phyloP scores from a whole-genome alignment of 2,888 invertebrate genomes.

The Drosophila atripex region DNA sequence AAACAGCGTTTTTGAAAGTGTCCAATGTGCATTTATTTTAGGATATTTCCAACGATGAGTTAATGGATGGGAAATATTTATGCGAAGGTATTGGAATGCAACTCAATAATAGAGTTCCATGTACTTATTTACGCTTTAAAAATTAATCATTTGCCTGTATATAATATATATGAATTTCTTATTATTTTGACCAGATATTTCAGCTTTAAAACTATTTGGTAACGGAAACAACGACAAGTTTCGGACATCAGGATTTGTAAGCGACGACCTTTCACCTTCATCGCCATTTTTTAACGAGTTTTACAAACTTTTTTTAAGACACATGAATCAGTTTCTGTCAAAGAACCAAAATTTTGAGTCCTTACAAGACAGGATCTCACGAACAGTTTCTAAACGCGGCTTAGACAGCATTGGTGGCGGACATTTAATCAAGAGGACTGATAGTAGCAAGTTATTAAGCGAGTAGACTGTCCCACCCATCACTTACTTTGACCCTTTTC shows the following conservation, averaged over 20 bases:
- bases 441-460: constrained; percentile 32
- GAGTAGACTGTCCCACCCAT: constrained; percentile 25
- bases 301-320: constrained; percentile 25
- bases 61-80: constrained; percentile 46
- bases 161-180: constrained; percentile 38
- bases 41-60: constrained; percentile 42
- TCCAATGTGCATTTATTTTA: constrained; percentile 13
- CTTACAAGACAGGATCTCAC: constrained; percentile 18
- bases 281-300: constrained; percentile 31
- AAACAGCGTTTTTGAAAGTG: neutral
- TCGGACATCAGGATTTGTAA: constrained; percentile 33
- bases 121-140: neutral
- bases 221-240: constrained; percentile 43
- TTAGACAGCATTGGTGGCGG: constrained; percentile 72
- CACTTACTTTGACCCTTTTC: constrained; percentile 25
- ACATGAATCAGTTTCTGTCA: constrained; percentile 27
- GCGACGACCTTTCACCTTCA: constrained; percentile 37
- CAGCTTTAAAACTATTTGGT: constrained; percentile 46
- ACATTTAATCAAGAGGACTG: constrained; percentile 59
- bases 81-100: constrained; percentile 39
- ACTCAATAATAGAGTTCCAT: neutral
- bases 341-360: constrained; percentile 24
- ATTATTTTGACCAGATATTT: constrained; percentile 52
- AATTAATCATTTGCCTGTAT: neutral
- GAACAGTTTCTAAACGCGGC: constrained; percentile 53